These are phyloP conservation scores for Sebastes fasciatus DNA, from an alignment of 2,113 vertebrate genomes.

Conservation along the genomic window DNA sequence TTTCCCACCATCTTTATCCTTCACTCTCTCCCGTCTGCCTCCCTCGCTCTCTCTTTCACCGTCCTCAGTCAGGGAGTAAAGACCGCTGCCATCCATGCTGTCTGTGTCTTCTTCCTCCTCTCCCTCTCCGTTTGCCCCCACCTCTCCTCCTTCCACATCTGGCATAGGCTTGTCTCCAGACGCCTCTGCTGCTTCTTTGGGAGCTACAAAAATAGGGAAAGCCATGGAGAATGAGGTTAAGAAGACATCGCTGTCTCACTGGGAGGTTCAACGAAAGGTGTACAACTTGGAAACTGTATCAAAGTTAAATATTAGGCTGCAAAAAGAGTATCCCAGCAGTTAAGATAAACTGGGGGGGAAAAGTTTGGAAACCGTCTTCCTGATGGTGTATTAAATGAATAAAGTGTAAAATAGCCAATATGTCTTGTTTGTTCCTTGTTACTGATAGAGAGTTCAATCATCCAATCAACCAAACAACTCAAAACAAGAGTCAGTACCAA, in stretches of 20 bases:
- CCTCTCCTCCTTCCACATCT: conserved; percentile 61
- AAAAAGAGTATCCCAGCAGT: neutral
- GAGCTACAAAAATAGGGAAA: conserved; percentile 54
- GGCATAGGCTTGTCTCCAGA: conserved; percentile 70
- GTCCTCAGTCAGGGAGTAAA: conserved; percentile 92
- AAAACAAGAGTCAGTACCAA: no score
- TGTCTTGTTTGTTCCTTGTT: no score
- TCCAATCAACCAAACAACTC: no score
- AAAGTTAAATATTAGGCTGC: neutral
- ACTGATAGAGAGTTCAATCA: no score
- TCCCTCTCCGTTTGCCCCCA: conserved; percentile 47
- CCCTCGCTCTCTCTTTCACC: conserved; percentile 81
- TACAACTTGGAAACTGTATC: neutral
- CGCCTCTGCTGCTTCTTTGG: conserved; percentile 67
- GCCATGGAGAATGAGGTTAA: neutral
- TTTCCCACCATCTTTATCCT: conserved; percentile 61
- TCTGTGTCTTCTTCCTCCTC: conserved; percentile 92
- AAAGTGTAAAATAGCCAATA: no score
- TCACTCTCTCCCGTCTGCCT: conserved; percentile 66
- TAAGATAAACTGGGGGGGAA: neutral
- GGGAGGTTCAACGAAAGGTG: conserved; percentile 10
- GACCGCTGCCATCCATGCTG: conserved; percentile 94
- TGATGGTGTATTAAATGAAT: no score
- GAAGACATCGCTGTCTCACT: conserved; percentile 1
- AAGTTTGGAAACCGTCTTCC: no score